Base-by-base conservation (phyloP, 2,113 vertebrate genomes). In the Urocynchramus pylzowi region DNA sequence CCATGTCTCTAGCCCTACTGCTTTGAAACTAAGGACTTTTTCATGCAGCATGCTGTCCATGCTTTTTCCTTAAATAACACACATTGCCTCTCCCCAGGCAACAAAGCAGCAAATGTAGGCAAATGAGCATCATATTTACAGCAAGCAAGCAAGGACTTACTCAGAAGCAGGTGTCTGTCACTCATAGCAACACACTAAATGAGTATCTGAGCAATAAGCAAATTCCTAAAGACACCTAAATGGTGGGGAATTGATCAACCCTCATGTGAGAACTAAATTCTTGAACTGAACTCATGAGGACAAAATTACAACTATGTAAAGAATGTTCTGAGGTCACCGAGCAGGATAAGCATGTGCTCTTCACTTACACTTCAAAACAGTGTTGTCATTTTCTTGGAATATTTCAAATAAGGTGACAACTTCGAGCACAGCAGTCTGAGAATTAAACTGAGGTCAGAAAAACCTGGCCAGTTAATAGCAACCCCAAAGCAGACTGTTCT, bases 391-490 rank as follows among this genome's bases (percentile, higher is more conserved):
- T 93, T 91, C 89, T 91, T 91, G 89, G 74, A 95, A 73, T 44
- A 44, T 64, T 80, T 92, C 39, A 84, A n/a, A 53, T 33, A 91
- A 92, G 78, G 87, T 71, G 76, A 87, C 61, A 75, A 78, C 63
- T 84, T 92, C 47, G 86, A 89, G 77, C 52, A 89, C 33, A 87
- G 84, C 21, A 68, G 52, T 26, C 41, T 63, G 53, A 92, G 65
- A 92, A 89, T 64, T 84, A 78, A 91, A 91, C n/a, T 16, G 60
- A 68, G 80, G 52, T 84, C 94, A 93, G 53, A 78, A 94, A 95
- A 96, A 89, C 13, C 37, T 79, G 61, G 64, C n/a, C 69, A 52
- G 44, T 64, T 94, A 84, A 84, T 30, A 89, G 69, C 24, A 89
- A 87, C 11, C 44, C 39, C 74, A 78, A 73, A 87, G 69, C 30